Base-by-base conservation (phyloP, 2,888 invertebrate genomes). In the Amphipyra tragopoginis region DNA sequence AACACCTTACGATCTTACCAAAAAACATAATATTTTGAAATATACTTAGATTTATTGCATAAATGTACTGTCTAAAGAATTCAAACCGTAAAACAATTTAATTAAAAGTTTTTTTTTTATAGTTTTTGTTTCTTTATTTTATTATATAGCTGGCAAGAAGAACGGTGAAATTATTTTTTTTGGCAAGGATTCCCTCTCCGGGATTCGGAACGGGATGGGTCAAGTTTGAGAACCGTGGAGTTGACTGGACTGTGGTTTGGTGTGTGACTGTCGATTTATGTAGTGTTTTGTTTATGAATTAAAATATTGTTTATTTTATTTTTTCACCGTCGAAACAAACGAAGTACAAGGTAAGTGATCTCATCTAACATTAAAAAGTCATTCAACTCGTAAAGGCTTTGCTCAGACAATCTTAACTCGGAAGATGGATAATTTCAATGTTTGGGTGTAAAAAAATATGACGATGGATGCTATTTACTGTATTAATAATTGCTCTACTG, bases 271-370 rank as follows among this genome's bases (percentile, higher is more conserved):
- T 63, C 67, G 68, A 70, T 79, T 44, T 60, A 64, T 14, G 70
- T 80, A 81, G 87, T 90, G 90, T 87, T 87, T 86, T 87, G 85
- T 89, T 90, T 87, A 87, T 87, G 75, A 86, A 84, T 84, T 83
- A 83, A 86, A 71, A 84, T 61, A 80, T 76, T 74, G 60, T 75
- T 78, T 74, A 65, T 67, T 76, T 80, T 55, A 54, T 61, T 79
- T 77, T 67, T 72, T 59, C 60, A 44, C 60, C 64, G 62, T 64
- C 65, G 65, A 67, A 77, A 75, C 61, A 72, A 80, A 82, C 67
- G 74, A 81, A 84, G 73, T 77, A 68, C 72, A 74, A 83, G 87
- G 90, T 90, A 80, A 86, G 89, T 80, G 47, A 70, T 36, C 54
- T 64, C 15, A 50, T 45, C 38, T 63, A 45, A 38, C 47, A 56